Evolutionary conservation across 2,797 vertebrate species (phyloP), one percentile per base, ranked within the genome.

Genomic region (Pangasius macronema): DNA sequence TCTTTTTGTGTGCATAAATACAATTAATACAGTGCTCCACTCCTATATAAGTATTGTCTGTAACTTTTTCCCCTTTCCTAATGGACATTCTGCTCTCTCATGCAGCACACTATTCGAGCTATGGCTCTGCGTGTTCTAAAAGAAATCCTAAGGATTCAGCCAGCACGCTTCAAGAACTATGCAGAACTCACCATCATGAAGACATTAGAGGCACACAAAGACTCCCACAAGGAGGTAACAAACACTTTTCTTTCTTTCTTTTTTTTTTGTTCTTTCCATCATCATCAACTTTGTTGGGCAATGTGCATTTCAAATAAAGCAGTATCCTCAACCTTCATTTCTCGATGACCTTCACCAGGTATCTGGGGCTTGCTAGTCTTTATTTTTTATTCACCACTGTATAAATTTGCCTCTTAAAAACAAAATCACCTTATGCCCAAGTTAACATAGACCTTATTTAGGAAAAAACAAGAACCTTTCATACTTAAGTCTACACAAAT

Each of bases 171-270:
- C 92, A 99, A 99, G 93, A 99, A 99, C 94, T 99, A 99, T 0
- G 99, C 99, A 0, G 99, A 99, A 93, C 87, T 99, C 70, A 99
- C 99, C 30, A 99, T 99, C 94, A 99, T 99, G 98, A 99, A 99
- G 95, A 99, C 98, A 1, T 95, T 99, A 93, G 99, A 99, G 95
- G 98, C 99, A 33, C 99, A 99, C 93, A 99, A 99, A 93, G 99
- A 99, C 93, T 98, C 98, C 20, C 98, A 99, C 92, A 99, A 99
- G 91, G 99, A 99, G 97, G 99, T 99, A 84, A 94, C 87, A 84
- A 63, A 46, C 63, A 33, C 9, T 22, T 10, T 33, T 68, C 18
- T 49, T 70, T 70, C 0, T 36, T 55, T 16, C 1, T 55, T 5
- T 18, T 55, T 18, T 55, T 46, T 46, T 46, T 33, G 39, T 67